phyloP scores from a whole-genome alignment of 2,113 vertebrate genomes.

The Eolophus roseicapilla region DNA sequence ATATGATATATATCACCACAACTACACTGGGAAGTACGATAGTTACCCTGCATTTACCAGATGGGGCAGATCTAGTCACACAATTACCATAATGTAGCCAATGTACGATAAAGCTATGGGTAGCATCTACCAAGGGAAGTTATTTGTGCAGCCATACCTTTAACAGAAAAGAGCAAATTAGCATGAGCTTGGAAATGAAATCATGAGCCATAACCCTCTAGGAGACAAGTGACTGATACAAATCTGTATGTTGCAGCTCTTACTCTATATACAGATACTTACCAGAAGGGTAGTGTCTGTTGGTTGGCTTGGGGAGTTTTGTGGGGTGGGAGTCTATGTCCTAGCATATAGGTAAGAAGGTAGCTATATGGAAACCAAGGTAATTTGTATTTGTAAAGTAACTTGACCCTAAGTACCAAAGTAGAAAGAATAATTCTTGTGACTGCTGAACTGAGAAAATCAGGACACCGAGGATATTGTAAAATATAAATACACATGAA shows the following conservation, averaged over 20 bases:
- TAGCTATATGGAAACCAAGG: background rate
- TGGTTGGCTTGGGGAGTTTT: background rate
- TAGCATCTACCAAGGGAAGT: background rate
- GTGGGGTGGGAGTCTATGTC: background rate
- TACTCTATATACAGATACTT: background rate
- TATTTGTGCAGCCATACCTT: background rate
- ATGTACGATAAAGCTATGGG: rapidly evolving
- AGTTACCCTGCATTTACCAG: background rate
- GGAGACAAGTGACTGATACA: background rate
- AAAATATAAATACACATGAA: conserved; percentile 9
- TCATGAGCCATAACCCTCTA: background rate
- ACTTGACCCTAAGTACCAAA: background rate
- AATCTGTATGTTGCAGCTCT: background rate
- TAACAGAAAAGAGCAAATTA: background rate
- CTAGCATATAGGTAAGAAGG: background rate
- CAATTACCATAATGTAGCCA: background rate
- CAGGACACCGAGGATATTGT: background rate
- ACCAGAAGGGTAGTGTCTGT: background rate
- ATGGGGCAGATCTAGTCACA: background rate
- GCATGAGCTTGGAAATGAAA: background rate
- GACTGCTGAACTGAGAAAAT: conserved; percentile 2
- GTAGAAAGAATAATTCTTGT: background rate
- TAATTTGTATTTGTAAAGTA: background rate
- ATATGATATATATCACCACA: background rate
- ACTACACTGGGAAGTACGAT: background rate